A percentile compares a stretch with the other conserved stretches of the same genome.
These are phyloP conservation scores for Geotrypetes seraphini DNA, from an alignment of 2,797 vertebrate species.

Conservation along the genomic window DNA sequence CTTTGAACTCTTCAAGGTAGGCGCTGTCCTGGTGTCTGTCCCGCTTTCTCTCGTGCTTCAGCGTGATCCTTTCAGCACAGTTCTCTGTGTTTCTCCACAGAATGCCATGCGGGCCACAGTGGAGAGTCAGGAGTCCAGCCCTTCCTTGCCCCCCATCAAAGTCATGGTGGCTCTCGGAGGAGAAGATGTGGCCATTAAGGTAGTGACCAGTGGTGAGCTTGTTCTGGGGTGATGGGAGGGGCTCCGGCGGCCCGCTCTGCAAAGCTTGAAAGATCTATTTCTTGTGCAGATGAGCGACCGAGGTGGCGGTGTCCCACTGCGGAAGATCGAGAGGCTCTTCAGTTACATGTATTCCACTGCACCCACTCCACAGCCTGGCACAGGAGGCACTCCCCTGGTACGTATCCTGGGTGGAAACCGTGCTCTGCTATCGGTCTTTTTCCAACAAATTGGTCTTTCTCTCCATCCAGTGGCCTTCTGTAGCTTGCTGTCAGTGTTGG, in stretches of 20 bases:
- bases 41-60: no score
- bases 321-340: constrained; percentile 84
- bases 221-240: neutral
- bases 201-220: constrained; percentile 26
- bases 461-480: no score
- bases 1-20: constrained; percentile 92
- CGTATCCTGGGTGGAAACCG: no score
- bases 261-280: neutral
- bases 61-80: no score
- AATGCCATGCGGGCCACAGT: constrained; percentile 92
- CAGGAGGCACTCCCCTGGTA: constrained; percentile 69
- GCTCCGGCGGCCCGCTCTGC: neutral
- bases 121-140: constrained; percentile 71
- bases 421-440: no score
- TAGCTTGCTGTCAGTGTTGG: no score
- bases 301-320: constrained; percentile 78
- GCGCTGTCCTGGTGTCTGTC: no score
- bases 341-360: constrained; percentile 94
- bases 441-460: no score
- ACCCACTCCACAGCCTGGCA: constrained; percentile 68
- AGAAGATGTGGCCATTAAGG: constrained; percentile 87
- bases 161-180: constrained; percentile 82
- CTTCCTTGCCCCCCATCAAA: constrained; percentile 62
- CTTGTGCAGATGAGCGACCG: constrained; percentile 74
- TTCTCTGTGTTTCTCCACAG: constrained; percentile 46